Conservation (phyloP, 2,797 vertebrate genomes). For the Poeciliopsis presidionis region DNA sequence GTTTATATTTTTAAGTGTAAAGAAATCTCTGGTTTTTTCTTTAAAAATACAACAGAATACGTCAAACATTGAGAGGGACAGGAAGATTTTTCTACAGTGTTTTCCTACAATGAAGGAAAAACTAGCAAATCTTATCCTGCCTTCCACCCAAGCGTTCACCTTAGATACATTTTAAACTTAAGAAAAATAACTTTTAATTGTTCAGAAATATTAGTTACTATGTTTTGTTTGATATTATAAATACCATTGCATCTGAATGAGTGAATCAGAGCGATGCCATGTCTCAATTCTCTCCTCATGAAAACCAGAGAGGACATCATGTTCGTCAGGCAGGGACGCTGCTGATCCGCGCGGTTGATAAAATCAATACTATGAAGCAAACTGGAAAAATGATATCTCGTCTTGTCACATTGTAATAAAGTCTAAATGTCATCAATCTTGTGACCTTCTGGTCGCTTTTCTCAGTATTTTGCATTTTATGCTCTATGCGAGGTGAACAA, state of each 20-base stretch:
- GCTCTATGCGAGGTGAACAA: not conserved
- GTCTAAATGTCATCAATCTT: conserved; percentile 44
- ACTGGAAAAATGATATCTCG: not conserved
- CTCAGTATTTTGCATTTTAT: not conserved
- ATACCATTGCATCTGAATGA: conserved; percentile 1
- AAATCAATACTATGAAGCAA: not conserved
- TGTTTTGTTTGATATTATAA: not conserved
- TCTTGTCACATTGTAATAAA: conserved; percentile 1
- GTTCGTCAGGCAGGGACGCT: conserved; percentile 66
- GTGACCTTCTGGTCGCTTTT: not conserved
- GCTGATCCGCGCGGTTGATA: conserved; percentile 42
- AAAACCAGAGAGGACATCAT: conserved; percentile 66
- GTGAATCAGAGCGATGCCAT: not conserved
- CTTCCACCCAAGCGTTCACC: not conserved
- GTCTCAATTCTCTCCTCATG: conserved; percentile 53
- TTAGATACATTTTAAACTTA: not conserved
- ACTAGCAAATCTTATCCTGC: not conserved
- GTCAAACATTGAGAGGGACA: not conserved
- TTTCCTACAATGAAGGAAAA: not conserved
- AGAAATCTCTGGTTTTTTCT: not conserved
- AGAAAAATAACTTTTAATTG: not conserved
- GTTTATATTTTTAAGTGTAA: no score
- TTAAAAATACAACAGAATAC: not conserved
- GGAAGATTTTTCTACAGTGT: not conserved
- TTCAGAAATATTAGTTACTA: not conserved